Percentiles rank a stretch among this genome's conserved stretches.
phyloP scores from a whole-genome alignment of 2,888 invertebrate genomes.

The Macaria liturata region DNA sequence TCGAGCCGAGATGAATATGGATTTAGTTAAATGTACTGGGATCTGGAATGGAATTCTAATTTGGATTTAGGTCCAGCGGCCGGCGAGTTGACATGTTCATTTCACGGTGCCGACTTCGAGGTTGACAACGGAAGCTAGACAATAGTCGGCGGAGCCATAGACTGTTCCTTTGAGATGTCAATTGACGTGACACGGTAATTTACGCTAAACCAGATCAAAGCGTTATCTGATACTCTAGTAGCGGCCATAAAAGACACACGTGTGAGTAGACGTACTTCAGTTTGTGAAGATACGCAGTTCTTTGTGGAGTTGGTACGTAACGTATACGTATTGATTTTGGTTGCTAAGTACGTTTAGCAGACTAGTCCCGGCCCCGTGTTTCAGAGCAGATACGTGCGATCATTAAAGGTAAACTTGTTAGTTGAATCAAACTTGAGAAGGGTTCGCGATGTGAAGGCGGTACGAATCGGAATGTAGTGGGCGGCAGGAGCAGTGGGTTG shows the following conservation, averaged over 20 bases:
- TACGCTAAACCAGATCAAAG: slow-evolving; percentile 6
- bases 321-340: slow-evolving; percentile 6
- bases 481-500: no score
- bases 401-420: neutral
- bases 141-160: neutral
- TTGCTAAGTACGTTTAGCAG: neutral
- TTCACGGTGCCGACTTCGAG: slow-evolving; percentile 32
- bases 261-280: neutral
- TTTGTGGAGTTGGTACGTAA: neutral
- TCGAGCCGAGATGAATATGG: slow-evolving; percentile 52
- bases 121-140: slow-evolving; percentile 16
- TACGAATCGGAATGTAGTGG: no score
- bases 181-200: slow-evolving; percentile 6
- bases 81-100: slow-evolving; percentile 34
- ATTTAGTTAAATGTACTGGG: slow-evolving; percentile 41
- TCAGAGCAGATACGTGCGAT: neutral
- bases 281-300: neutral
- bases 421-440: no score
- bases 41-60: slow-evolving; percentile 36
- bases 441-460: no score
- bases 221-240: slow-evolving; percentile 3
- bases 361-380: neutral
- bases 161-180: slow-evolving; percentile 6
- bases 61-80: slow-evolving; percentile 28
- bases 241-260: neutral